Base-by-base conservation (phyloP, 1,140 invertebrate species). In the Goniozus legneri region DNA sequence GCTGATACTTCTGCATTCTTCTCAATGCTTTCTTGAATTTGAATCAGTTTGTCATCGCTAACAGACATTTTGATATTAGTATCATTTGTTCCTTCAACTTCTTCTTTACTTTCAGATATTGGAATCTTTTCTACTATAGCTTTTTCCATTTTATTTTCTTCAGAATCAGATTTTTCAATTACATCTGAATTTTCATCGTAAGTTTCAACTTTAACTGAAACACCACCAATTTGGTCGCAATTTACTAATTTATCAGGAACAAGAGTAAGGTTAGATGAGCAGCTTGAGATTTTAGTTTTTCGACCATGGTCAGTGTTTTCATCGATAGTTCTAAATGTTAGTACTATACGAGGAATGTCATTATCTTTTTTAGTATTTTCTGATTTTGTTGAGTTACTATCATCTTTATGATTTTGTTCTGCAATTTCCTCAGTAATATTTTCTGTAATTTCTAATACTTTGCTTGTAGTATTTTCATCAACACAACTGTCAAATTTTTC, bases 301-400 rank as follows among this genome's bases (percentile, higher is more conserved):
- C 65, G 71, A 1, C 73, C 71, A 34, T 75, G 60, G 62, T 71
- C 66, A 0, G 72, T 75, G 21, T 73, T 75, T 37, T 76, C 72
- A 36, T 76, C 70, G 21, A 73, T 70, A 12, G 73, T 70, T n/a
- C 73, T 64, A 40, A 77, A 76, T 8, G 74, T 77, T 16, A 76
- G 40, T 0, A 77, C 70, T 20, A 76, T 76, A 20, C 74, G 54
- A 2, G 69, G 67, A 48, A 67, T 65, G 34, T 64, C 65, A 12
- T 54, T 62, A 35, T 73, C 71, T 19, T 73, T 75, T 18, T 65
- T 66, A 1, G 22, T 3, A 37, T 13, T 37, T 14, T 69, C 65
- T 6, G 50, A 54, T 31, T 61, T 59, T 1, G 37, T 34, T 37
- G 0, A 39, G 24, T 27, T 41, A 8, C 64, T 56, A 7, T 63